phyloP scores from a whole-genome alignment of 1,140 invertebrate species.

The Temnothorax nylanderi region DNA sequence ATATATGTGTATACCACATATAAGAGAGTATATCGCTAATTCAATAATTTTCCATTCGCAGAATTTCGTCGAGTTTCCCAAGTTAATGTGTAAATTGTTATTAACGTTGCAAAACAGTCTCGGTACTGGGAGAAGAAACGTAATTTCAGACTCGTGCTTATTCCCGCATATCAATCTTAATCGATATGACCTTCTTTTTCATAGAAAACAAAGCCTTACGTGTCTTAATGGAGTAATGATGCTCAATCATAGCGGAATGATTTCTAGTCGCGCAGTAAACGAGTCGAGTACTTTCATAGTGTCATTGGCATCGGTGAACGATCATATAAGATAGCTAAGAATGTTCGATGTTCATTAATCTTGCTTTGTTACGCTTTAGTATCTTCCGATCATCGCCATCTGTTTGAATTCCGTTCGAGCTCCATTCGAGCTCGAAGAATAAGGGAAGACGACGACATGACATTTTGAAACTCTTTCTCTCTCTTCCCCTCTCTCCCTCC shows the following conservation, averaged over 20 bases:
- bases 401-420: constrained; percentile 43
- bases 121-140: neutral
- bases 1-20: constrained; percentile 2
- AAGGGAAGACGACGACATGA: neutral
- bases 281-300: neutral
- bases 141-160: neutral
- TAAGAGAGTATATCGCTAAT: constrained; percentile 37
- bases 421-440: constrained; percentile 8
- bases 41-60: constrained; percentile 38
- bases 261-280: neutral
- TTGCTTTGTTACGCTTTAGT: constrained; percentile 69
- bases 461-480: neutral
- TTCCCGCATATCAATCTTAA: neutral
- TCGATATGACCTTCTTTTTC: neutral
- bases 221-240: neutral
- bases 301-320: constrained; percentile 40
- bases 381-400: constrained; percentile 62
- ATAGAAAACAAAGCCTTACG: neutral
- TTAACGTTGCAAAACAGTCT: constrained; percentile 17
- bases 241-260: neutral
- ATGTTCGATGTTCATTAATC: constrained; percentile 66
- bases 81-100: constrained; percentile 41
- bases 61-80: constrained; percentile 28
- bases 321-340: constrained; percentile 35
- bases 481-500: neutral